Percentiles rank a stretch among this genome's conserved stretches.
These are phyloP conservation scores for Apostichopus japonicus DNA, from an alignment of 35 echinoderm and acorn worm species.

Conservation along the genomic window DNA sequence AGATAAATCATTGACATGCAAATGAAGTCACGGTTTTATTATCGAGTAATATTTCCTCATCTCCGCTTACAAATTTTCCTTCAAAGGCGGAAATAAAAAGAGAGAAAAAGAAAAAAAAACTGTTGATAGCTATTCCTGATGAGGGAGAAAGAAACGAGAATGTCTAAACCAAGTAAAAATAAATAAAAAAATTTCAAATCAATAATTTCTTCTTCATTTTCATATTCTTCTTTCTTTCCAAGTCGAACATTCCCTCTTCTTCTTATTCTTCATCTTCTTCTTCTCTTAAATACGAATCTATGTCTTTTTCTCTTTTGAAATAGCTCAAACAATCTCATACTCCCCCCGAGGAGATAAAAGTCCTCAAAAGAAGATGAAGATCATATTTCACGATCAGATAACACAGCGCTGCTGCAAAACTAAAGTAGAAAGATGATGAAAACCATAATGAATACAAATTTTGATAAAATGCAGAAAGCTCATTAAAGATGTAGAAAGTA, in stretches of 20 bases:
- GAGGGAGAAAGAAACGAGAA: not conserved
- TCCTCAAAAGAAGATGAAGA: not conserved
- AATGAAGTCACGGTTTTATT: not conserved
- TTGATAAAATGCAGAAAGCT: not conserved
- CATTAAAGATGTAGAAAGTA: constrained; percentile 15
- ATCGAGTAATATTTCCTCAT: not conserved
- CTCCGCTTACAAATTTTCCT: not conserved
- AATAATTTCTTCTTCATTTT: not conserved
- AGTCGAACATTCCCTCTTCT: too few species aligned
- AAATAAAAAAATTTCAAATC: not conserved
- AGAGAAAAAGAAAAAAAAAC: not conserved
- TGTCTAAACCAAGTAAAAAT: not conserved
- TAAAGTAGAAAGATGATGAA: not conserved
- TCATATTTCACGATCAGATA: constrained; percentile 11
- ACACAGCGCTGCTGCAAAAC: not conserved
- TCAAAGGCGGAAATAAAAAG: not conserved
- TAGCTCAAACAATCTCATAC: not conserved
- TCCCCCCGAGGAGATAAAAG: not conserved
- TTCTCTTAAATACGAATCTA: not conserved
- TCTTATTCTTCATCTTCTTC: too few species aligned
- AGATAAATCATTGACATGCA: constrained; percentile 18
- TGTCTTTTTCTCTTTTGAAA: not conserved
- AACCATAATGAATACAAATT: constrained; percentile 6
- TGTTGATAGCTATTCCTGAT: not conserved
- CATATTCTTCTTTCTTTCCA: not conserved